phyloP scores from a whole-genome alignment of 2,888 invertebrate genomes.

The Oxyscelio sp. region DNA sequence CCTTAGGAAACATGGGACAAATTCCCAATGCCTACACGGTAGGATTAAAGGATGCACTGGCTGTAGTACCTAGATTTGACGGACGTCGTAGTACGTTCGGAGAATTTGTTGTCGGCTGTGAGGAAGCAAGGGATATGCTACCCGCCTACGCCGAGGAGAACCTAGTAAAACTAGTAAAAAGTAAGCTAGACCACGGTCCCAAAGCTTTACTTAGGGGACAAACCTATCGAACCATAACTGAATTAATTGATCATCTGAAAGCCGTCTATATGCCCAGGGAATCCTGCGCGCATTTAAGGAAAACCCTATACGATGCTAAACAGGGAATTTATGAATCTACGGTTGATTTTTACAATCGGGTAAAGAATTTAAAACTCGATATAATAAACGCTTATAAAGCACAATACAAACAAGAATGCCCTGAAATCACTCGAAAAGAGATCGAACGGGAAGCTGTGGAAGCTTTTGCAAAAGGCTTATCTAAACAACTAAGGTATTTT shows the following conservation, averaged over 20 bases:
- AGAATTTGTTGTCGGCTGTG: slow-evolving; percentile 33
- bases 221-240: neutral
- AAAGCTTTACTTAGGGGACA: slow-evolving; percentile 2
- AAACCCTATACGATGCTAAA: slow-evolving; percentile 2
- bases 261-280: slow-evolving; percentile 10
- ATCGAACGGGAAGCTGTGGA: slow-evolving; percentile 29
- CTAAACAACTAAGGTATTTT: neutral
- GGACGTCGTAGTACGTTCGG: neutral
- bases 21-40: neutral
- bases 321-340: slow-evolving; percentile 22
- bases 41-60: slow-evolving; percentile 20
- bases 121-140: slow-evolving; percentile 53
- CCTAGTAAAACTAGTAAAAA: slow-evolving; percentile 34
- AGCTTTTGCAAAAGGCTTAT: slow-evolving; percentile 19
- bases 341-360: slow-evolving; percentile 25
- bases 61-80: slow-evolving; percentile 22
- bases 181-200: neutral
- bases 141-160: slow-evolving; percentile 30
- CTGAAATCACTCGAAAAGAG: neutral
- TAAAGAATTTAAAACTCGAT: slow-evolving; percentile 15
- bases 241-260: slow-evolving; percentile 14
- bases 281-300: neutral
- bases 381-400: slow-evolving; percentile 24
- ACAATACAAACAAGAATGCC: slow-evolving; percentile 17
- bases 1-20: no score